Base-by-base conservation (phyloP, 2,888 invertebrate genomes). In the Panzeria rudis region DNA sequence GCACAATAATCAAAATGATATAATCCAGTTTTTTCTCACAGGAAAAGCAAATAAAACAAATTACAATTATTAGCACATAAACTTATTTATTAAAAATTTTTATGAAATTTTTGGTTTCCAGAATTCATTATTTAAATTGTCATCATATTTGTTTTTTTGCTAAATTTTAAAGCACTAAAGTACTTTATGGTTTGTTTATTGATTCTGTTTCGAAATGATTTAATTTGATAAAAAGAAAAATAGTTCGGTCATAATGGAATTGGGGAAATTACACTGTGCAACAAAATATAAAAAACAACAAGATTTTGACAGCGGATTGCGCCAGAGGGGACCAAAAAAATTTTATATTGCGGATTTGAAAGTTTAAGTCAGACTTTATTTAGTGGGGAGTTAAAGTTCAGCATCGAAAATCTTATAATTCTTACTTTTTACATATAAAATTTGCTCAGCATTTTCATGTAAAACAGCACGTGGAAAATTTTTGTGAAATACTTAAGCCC, bases 81-180 rank as follows among this genome's bases (percentile, higher is more conserved):
- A 25, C 15, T 23, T 20, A 61, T 25, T 54, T 50, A 25, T 6
- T 25, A 38, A 38, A 62, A 35, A 2, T 5, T 56, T 32, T 32
- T 17, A n/a, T n/a, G 15, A 3, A 29, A 32, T 9, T n/a, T 29
- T 44, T 52, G 41, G 41, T 29, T 59, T 20, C 11, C 9, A 54
- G n/a, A 17, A 59, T 17, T 50, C 17, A 68, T 68, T 77, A 68
- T 50, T 77, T 69, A 77, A 77, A 77, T 56, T 76, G 76, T 76
- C 54, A 54, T 76, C 56, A 66, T 44, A n/a, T n/a, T n/a, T 29
- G 29, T 29, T 29, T 32, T 47, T 59, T 35, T 35, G 17, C 17
- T 32, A 50, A 68, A 38, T 69, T 25, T 25, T 9, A 69, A 69
- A 69, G 50, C 68, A 59, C 68, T 69, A 61, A 69, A 17, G 11